These are phyloP conservation scores for Tenthredo mesomela DNA, from an alignment of 2,888 invertebrate species.

Conservation along the genomic window DNA sequence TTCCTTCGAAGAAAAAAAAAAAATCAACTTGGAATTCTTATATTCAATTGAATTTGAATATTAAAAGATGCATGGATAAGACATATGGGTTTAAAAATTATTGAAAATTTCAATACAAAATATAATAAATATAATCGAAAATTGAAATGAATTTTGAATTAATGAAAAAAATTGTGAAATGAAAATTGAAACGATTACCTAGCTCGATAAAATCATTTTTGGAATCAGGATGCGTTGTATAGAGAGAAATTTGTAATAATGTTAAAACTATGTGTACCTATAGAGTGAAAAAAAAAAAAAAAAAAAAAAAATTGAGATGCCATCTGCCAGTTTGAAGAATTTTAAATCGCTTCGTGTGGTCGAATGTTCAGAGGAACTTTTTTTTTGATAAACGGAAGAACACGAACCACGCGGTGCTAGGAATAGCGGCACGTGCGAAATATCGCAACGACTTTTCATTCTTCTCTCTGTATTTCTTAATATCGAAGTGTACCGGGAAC, in stretches of 20 bases:
- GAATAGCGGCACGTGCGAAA: slow-evolving; percentile 39
- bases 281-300: background rate
- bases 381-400: slow-evolving; percentile 31
- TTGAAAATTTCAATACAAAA: too few species aligned
- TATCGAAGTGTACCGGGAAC: slow-evolving; percentile 40
- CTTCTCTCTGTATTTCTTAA: slow-evolving; percentile 33
- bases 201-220: background rate
- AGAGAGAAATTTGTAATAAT: background rate
- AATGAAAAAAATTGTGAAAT: background rate
- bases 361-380: background rate
- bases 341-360: slow-evolving; percentile 33
- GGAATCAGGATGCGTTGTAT: background rate
- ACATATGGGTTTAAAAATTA: too few species aligned
- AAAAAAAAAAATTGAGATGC: background rate
- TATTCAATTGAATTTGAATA: background rate
- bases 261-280: background rate
- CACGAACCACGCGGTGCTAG: slow-evolving; percentile 18
- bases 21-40: background rate
- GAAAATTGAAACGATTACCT: background rate
- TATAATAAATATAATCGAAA: too few species aligned
- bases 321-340: slow-evolving; percentile 4
- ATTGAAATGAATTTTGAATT: background rate
- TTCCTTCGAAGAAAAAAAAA: background rate
- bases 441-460: slow-evolving; percentile 47
- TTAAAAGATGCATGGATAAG: too few species aligned